Evolutionary conservation across 2,888 invertebrate genomes (phyloP).

Genomic region (Erebia ligea): DNA sequence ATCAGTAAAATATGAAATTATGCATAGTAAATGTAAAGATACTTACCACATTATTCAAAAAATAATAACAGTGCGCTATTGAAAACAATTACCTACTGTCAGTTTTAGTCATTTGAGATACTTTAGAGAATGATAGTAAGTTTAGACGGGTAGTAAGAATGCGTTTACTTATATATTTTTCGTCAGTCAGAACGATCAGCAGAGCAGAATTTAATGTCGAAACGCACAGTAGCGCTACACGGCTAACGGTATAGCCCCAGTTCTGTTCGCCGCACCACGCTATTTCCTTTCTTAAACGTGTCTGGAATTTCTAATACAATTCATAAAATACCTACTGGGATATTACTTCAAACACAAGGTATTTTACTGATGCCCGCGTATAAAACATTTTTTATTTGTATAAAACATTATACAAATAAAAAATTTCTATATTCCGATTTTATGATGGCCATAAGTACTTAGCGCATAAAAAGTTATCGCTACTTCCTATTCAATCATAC

Average conservation of each 20-base stretch:
- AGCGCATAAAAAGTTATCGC: too few species aligned
- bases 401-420: neutral
- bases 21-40: too few species aligned
- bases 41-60: too few species aligned
- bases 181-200: constrained; percentile 18
- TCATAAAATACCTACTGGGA: constrained; percentile 11
- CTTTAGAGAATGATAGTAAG: too few species aligned
- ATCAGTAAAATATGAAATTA: neutral
- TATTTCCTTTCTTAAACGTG: constrained; percentile 38
- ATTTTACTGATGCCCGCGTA: too few species aligned
- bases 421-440: neutral
- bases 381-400: too few species aligned
- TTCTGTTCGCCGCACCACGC: constrained; percentile 23
- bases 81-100: too few species aligned
- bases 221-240: constrained; percentile 31
- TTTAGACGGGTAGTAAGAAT: neutral
- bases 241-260: constrained; percentile 36
- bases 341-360: neutral
- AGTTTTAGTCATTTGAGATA: too few species aligned
- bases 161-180: constrained; percentile 14
- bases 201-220: constrained; percentile 28
- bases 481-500: too few species aligned
- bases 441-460: neutral
- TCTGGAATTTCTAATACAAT: constrained; percentile 33
- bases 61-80: too few species aligned